These are phyloP conservation scores for Cylindroiulus punctatus DNA, from an alignment of 2,888 invertebrate species.

Conservation along the genomic window DNA sequence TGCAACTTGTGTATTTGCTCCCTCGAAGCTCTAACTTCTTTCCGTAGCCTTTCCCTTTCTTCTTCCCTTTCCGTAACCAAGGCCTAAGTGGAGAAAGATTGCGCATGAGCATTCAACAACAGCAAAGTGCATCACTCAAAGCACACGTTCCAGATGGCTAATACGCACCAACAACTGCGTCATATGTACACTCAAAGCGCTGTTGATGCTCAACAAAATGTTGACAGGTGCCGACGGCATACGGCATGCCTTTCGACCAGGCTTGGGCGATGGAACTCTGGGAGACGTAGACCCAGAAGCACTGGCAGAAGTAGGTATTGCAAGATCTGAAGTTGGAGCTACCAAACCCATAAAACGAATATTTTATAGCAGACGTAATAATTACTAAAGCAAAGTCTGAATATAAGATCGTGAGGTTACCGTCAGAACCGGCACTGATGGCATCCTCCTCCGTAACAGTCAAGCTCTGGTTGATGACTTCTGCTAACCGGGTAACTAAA, in stretches of 20 bases:
- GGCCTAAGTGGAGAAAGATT: slow-evolving; percentile 66
- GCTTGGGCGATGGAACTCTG: slow-evolving; percentile 63
- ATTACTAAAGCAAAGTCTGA: neutral
- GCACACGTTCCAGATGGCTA: neutral
- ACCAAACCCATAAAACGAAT: neutral
- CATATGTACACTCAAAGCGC: slow-evolving; percentile 74
- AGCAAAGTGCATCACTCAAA: neutral
- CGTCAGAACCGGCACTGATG: slow-evolving; percentile 67
- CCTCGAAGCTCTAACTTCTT: slow-evolving; percentile 77
- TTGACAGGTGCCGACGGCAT: slow-evolving; percentile 73
- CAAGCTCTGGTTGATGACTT: slow-evolving; percentile 71
- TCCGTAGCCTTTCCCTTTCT: slow-evolving; percentile 77
- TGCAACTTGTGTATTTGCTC: slow-evolving; percentile 69
- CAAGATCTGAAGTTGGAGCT: slow-evolving; percentile 37
- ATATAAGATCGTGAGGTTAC: neutral
- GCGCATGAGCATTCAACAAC: neutral
- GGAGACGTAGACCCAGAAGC: slow-evolving; percentile 61
- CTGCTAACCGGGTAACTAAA: slow-evolving; percentile 70
- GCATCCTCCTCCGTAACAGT: slow-evolving; percentile 71
- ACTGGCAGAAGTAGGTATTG: neutral
- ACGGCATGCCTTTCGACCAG: slow-evolving; percentile 64
- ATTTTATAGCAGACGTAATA: neutral
- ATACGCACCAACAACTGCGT: slow-evolving; percentile 76
- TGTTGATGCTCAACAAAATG: slow-evolving; percentile 73
- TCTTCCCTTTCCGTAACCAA: slow-evolving; percentile 79